Evolutionary conservation across 2,888 invertebrate genomes (phyloP).

Genomic region (Synergus japonicus): DNA sequence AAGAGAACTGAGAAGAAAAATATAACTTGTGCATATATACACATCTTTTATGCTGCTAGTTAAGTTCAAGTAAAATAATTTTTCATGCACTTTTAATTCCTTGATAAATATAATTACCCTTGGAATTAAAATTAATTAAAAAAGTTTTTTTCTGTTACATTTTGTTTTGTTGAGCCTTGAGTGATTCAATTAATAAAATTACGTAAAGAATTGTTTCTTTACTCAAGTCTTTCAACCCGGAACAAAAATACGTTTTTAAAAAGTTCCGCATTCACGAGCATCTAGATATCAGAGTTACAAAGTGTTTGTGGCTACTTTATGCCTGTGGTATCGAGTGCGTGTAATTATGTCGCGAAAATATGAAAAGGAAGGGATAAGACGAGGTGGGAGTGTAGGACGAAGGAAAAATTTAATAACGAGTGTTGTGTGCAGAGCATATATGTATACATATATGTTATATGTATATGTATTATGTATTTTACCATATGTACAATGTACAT

Average conservation of each 20-base stretch:
- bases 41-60: neutral
- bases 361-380: neutral
- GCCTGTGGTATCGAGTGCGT: neutral
- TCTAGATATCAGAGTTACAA: neutral
- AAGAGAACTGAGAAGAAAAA: too few relatives aligned
- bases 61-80: neutral
- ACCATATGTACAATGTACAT: too few relatives aligned
- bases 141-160: neutral
- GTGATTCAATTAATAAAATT: neutral
- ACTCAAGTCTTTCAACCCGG: neutral
- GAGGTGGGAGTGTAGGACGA: neutral
- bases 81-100: neutral
- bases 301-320: slow-evolving; percentile 16
- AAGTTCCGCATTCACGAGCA: slow-evolving; percentile 21
- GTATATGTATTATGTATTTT: neutral
- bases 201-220: neutral
- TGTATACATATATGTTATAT: neutral
- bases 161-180: neutral
- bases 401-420: neutral
- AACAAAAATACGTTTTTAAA: neutral
- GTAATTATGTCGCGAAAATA: neutral
- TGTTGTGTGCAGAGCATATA: neutral
- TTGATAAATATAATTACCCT: neutral
- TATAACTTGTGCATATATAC: too few relatives aligned
- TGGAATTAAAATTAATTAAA: neutral